A percentile compares a stretch with the other conserved stretches of the same genome.
Conservation (phyloP, 2,888 invertebrate species). For the Lasioglossum morio region DNA sequence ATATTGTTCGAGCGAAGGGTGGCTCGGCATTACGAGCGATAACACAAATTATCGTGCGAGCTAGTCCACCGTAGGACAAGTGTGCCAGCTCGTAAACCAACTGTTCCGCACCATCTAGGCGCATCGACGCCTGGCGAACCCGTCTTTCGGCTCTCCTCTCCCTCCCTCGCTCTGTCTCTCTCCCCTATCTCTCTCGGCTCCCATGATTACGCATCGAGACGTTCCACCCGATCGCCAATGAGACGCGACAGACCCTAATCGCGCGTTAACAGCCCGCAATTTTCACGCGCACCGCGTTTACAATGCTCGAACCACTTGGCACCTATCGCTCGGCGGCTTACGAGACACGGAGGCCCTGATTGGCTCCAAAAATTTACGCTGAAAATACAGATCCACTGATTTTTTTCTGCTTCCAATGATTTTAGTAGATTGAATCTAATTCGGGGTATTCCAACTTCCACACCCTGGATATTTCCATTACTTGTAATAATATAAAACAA, state of each 20-base stretch:
- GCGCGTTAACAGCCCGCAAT: not conserved
- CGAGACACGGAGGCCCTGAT: not conserved
- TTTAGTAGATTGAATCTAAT: too few species aligned
- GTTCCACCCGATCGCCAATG: conserved; percentile 14
- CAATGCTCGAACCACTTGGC: not conserved
- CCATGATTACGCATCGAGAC: conserved; percentile 23
- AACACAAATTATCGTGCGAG: conserved; percentile 75
- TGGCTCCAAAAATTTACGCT: not conserved
- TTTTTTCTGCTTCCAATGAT: too few species aligned
- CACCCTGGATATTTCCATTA: too few species aligned
- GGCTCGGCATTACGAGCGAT: conserved; percentile 70
- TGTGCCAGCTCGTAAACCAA: conserved; percentile 59
- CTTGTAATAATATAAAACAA: too few species aligned
- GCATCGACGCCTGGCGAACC: conserved; percentile 35
- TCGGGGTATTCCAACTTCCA: too few species aligned
- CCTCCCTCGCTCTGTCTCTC: not conserved
- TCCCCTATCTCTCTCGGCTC: not conserved
- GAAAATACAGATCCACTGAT: not conserved
- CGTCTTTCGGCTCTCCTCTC: conserved; percentile 13
- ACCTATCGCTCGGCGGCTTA: not conserved
- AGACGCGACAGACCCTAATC: not conserved
- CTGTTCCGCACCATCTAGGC: conserved; percentile 37
- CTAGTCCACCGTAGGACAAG: conserved; percentile 49
- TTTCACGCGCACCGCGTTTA: not conserved
- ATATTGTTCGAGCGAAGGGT: conserved; percentile 67